A percentile compares a stretch with the other conserved stretches of the same genome.
These are phyloP conservation scores for Percina caprodes DNA, from an alignment of 2,113 vertebrate genomes.

Conservation along the genomic window DNA sequence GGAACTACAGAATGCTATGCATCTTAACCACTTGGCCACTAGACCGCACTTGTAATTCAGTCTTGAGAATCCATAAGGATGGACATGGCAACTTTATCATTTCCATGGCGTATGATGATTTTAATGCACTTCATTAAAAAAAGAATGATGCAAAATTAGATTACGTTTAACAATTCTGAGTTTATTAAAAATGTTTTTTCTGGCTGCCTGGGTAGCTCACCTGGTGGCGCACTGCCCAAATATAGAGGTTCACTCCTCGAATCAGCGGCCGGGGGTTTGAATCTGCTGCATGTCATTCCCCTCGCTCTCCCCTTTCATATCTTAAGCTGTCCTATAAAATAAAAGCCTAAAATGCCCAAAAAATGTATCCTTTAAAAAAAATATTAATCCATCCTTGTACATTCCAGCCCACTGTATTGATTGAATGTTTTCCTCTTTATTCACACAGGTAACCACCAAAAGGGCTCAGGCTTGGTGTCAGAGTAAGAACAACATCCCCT, in stretches of 20 bases:
- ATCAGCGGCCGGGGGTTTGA: too few species aligned
- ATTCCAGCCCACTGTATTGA: not conserved
- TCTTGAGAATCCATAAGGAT: not conserved
- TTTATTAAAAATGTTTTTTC: not conserved
- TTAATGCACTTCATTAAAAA: not conserved
- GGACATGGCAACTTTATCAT: not conserved
- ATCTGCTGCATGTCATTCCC: too few species aligned
- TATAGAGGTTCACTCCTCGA: too few species aligned
- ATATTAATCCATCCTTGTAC: not conserved
- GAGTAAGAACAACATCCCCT: slow-evolving; percentile 99
- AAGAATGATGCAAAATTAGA: not conserved
- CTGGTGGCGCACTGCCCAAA: too few species aligned
- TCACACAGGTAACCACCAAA: slow-evolving; percentile 94
- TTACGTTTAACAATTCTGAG: not conserved
- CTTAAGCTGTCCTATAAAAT: too few species aligned
- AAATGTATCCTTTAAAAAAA: too few species aligned
- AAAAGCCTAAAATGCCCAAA: too few species aligned
- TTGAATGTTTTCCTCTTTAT: not conserved
- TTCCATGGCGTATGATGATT: not conserved
- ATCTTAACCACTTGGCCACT: not conserved
- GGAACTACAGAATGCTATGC: not conserved
- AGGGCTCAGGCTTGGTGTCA: slow-evolving; percentile 98
- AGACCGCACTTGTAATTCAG: not conserved
- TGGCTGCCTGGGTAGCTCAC: too few species aligned
- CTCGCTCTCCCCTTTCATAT: too few species aligned